Percentiles rank a stretch among this genome's conserved stretches.
Evolutionary conservation across 2,113 vertebrate genomes (phyloP).

Genomic region (Ammodytes dubius): DNA sequence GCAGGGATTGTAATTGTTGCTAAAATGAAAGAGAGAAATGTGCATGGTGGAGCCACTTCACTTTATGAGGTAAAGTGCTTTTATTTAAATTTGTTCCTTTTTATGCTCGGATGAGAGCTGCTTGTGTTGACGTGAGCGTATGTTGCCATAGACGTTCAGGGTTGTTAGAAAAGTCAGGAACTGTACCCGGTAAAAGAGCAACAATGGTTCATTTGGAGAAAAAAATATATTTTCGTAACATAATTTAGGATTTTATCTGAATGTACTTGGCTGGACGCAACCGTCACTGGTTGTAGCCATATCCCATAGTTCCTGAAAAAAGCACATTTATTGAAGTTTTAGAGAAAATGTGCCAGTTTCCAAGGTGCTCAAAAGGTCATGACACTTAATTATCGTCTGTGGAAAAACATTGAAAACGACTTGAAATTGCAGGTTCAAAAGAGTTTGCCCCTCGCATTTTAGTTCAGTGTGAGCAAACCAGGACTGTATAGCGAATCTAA

Average conservation of each 20-base stretch:
- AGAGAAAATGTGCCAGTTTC: not conserved
- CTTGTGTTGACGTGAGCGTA: not conserved
- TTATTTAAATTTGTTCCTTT: not conserved
- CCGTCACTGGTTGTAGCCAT: not conserved
- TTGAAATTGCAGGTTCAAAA: not conserved
- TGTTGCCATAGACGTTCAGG: not conserved
- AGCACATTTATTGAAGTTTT: not conserved
- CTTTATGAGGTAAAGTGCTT: not conserved
- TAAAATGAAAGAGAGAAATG: constrained; percentile 19
- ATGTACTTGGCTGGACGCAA: not conserved
- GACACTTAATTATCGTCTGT: not conserved
- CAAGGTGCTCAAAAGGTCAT: not conserved
- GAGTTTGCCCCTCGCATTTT: not conserved
- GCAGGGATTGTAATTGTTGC: constrained; percentile 37
- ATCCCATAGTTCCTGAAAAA: not conserved
- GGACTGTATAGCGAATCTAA: not conserved
- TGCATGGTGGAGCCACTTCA: not conserved
- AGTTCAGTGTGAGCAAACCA: not conserved
- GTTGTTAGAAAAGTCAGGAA: not conserved
- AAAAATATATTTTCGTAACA: too few species aligned
- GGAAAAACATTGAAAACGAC: not conserved
- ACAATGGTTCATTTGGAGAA: not conserved
- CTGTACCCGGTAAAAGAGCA: not conserved
- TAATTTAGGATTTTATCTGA: too few species aligned
- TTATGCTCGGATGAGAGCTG: not conserved